phyloP scores from a whole-genome alignment of 2,888 invertebrate species.

The Brachyptera risi region DNA sequence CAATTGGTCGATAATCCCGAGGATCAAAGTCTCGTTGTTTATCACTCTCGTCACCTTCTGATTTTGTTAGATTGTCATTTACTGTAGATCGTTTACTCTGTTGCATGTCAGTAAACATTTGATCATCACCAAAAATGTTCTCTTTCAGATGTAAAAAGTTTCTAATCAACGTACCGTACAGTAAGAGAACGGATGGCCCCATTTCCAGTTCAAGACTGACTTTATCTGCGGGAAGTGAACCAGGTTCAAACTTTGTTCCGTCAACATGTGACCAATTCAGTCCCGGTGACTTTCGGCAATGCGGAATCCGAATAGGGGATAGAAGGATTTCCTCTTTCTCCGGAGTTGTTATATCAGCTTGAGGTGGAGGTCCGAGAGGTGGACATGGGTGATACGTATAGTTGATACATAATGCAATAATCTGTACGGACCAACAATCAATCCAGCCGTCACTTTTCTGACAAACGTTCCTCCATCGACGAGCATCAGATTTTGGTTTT shows the following conservation, averaged over 20 bases:
- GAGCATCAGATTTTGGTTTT: conserved; percentile 48
- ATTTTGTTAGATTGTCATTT: conserved; percentile 40
- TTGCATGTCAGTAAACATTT: conserved; percentile 90
- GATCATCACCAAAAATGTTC: conserved; percentile 96
- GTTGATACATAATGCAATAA: conserved; percentile 84
- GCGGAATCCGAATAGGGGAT: conserved; percentile 87
- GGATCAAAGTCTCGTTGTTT: conserved; percentile 57
- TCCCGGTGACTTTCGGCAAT: conserved; percentile 49
- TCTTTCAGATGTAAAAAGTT: conserved; percentile 90
- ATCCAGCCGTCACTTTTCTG: conserved; percentile 76
- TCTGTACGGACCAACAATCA: conserved; percentile 94
- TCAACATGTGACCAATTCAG: conserved; percentile 54
- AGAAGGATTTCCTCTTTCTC: conserved; percentile 90
- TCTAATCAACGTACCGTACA: conserved; percentile 88
- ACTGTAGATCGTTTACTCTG: conserved; percentile 42
- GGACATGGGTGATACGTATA: conserved; percentile 93
- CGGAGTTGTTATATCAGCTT: conserved; percentile 89
- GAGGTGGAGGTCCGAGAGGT: conserved; percentile 79
- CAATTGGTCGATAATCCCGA: conserved; percentile 80
- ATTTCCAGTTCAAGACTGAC: conserved; percentile 92
- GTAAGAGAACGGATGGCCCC: conserved; percentile 84
- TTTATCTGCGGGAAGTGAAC: conserved; percentile 77
- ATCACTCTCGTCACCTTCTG: conserved; percentile 41
- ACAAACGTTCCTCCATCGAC: conserved; percentile 82
- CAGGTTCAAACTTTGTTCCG: conserved; percentile 72